Evolutionary conservation across 1,140 invertebrate species (phyloP), one percentile per base, ranked within the genome.

Genomic region (Arctopsyche grandis): DNA sequence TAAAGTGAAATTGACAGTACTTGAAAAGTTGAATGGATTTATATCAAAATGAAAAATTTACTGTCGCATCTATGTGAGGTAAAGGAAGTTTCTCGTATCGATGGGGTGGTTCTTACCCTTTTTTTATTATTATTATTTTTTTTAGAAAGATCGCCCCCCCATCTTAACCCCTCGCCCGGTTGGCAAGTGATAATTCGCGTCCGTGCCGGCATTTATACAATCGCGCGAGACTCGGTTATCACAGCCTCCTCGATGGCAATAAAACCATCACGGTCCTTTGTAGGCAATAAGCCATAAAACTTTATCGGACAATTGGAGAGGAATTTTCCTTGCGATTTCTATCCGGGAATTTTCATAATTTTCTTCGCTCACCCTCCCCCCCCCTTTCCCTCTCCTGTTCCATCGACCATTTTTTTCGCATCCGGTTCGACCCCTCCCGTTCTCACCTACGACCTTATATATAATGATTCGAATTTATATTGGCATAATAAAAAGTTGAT

Each of bases 251-350:
- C 38, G 69, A 19, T 38, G 69, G 69, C 69, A 71, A 71, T 71
- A 71, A 71, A 71, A 71, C 69, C 38, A 71, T 52, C 63, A 66
- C 22, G 63, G 63, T 22, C 63, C 22, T 66, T 66, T 66, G 63
- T 66, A 52, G 69, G 69, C 69, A 52, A 71, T 52, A 71, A 44
- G 69, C 69, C 69, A 52, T 71, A 71, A 71, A 71, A 71, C 69
- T 71, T 71, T 71, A 71, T 71, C 69, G 69, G 69, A 71, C 46
- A 71, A 71, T 71, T 71, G 38, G 69, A 24, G 46, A 71, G 38
- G 69, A 71, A 71, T 71, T 71, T 71, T 71, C 46, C 69, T 52
- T 21, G 46, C 46, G 46, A 71, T 71, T 71, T 71, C 69, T 66
- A 66, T 66, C 63, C 63, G 63, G 63, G 63, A 66, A 66, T 66